Evolutionary conservation across 64 coral and sea anemone species (phyloP).

Genomic region (Catalaphyllia jardinei): DNA sequence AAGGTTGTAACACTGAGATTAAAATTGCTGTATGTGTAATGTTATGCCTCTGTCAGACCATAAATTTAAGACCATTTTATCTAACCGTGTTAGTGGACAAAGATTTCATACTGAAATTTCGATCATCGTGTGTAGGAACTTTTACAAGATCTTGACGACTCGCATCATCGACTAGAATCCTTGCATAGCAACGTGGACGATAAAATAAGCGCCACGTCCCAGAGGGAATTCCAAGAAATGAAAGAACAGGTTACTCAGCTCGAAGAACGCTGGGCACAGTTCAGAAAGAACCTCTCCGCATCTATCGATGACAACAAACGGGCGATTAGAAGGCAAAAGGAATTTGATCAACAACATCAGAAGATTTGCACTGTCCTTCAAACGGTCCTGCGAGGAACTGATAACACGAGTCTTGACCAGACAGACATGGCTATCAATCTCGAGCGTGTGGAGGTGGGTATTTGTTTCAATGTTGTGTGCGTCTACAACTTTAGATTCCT

Average conservation of each 20-base stretch:
- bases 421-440: slow-evolving; percentile 24
- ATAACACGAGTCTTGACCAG: slow-evolving; percentile 26
- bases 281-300: slow-evolving; percentile 5
- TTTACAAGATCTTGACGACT: slow-evolving; percentile 47
- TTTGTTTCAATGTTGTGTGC: not conserved
- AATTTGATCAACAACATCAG: slow-evolving; percentile 41
- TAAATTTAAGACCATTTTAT: too few species aligned
- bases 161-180: slow-evolving; percentile 15
- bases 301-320: slow-evolving; percentile 36
- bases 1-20: too few species aligned
- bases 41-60: too few species aligned
- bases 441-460: slow-evolving; percentile 24
- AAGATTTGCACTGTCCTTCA: slow-evolving; percentile 30
- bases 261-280: slow-evolving; percentile 19
- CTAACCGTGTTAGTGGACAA: too few species aligned
- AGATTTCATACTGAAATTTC: too few species aligned
- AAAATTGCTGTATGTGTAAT: too few species aligned
- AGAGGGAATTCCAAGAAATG: slow-evolving; percentile 43
- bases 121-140: slow-evolving; percentile 24
- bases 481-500: not conserved
- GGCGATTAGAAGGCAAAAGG: slow-evolving; percentile 3
- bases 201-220: not conserved
- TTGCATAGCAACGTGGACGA: slow-evolving; percentile 41
- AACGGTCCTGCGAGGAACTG: slow-evolving; percentile 19
- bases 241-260: slow-evolving; percentile 54